Conservation (phyloP, 2,113 vertebrate genomes). For the Eclectus roratus region DNA sequence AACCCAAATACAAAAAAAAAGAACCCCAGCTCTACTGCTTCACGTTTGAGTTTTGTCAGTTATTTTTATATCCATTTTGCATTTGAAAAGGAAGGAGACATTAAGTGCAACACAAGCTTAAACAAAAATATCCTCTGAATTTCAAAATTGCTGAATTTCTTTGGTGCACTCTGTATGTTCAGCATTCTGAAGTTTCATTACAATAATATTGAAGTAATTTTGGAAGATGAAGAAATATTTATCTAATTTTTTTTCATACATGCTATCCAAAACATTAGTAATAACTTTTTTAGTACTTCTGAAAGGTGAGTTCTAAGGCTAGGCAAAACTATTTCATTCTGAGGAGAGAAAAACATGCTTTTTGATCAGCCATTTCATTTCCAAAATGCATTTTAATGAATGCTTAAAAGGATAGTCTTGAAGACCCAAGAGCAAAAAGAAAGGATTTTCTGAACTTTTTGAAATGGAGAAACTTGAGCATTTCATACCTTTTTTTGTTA, state of each 20-base stretch:
- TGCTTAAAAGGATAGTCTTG: background rate
- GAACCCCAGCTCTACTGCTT: background rate
- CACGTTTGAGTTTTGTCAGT: background rate
- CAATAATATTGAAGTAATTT: background rate
- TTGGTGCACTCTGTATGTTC: background rate
- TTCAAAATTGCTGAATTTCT: background rate
- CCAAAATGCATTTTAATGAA: conserved; percentile 15
- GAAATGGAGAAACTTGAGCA: background rate
- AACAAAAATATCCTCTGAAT: background rate
- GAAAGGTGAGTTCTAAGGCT: background rate
- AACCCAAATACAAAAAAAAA: background rate
- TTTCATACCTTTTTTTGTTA: background rate
- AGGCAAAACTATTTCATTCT: background rate
- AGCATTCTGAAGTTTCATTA: background rate
- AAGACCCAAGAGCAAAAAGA: background rate
- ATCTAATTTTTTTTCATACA: background rate
- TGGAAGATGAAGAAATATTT: background rate
- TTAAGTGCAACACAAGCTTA: background rate
- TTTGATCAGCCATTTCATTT: conserved; percentile 4
- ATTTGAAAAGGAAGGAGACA: background rate
- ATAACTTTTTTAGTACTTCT: background rate
- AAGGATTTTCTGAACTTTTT: background rate
- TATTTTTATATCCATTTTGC: background rate
- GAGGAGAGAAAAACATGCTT: background rate
- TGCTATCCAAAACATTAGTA: background rate